A percentile compares a stretch with the other conserved stretches of the same genome.
Evolutionary conservation across 2,888 invertebrate species (phyloP).

Genomic region (Philonicus albiceps): DNA sequence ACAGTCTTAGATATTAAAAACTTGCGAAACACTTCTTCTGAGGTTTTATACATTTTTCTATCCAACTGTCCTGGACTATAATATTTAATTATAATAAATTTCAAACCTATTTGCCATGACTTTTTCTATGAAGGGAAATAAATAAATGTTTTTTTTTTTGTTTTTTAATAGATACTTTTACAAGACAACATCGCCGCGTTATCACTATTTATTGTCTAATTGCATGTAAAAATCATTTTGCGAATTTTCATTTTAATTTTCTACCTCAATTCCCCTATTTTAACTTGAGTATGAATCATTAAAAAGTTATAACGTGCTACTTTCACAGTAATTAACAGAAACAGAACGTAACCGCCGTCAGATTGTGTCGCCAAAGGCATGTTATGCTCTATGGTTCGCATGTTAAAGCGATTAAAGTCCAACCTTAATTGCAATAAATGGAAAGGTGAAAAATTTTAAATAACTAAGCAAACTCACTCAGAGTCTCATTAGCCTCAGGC

Average conservation of each 20-base stretch:
- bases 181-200: neutral
- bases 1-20: too few species aligned
- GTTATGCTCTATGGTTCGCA: neutral
- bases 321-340: neutral
- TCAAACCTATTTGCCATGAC: too few species aligned
- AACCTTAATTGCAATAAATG: neutral
- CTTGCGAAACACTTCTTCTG: too few species aligned
- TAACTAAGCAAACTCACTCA: neutral
- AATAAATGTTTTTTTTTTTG: neutral
- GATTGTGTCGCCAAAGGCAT: neutral
- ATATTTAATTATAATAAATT: too few species aligned
- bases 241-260: neutral
- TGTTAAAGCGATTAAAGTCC: neutral
- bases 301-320: neutral
- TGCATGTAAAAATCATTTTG: neutral
- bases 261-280: neutral
- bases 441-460: neutral
- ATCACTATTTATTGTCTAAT: neutral
- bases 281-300: neutral
- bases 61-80: too few species aligned
- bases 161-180: neutral
- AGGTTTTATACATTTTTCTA: too few species aligned
- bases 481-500: neutral
- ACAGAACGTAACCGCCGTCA: neutral
- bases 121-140: too few species aligned